Evolutionary conservation across 2,888 invertebrate genomes (phyloP).

Genomic region (Parthenolecanium corni): DNA sequence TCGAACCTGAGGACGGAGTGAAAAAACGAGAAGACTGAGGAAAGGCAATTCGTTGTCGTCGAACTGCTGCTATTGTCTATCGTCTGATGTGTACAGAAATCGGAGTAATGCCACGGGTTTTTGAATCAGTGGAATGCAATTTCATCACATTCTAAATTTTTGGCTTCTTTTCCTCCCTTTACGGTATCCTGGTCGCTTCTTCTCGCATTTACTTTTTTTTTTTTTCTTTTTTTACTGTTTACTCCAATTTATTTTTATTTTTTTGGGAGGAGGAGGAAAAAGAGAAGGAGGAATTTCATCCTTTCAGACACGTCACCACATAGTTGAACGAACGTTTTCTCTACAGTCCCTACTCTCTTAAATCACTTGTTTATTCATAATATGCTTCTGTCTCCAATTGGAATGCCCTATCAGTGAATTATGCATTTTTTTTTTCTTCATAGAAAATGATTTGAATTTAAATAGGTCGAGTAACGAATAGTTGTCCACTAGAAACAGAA

Average conservation of each 20-base stretch:
- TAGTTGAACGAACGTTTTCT: not conserved
- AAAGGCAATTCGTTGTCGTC: not conserved
- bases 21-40: not conserved
- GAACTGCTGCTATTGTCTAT: not conserved
- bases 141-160: conserved; percentile 15
- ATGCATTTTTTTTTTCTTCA: not conserved
- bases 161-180: not conserved
- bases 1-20: too few species aligned
- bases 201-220: not conserved
- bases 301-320: not conserved
- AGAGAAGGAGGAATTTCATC: not conserved
- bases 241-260: not conserved
- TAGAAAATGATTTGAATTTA: too few species aligned
- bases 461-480: too few species aligned
- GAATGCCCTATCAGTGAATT: too few species aligned
- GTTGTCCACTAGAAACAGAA: too few species aligned
- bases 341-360: not conserved
- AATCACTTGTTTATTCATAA: not conserved
- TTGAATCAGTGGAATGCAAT: conserved; percentile 24
- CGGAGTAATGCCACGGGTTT: conserved; percentile 13
- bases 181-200: not conserved
- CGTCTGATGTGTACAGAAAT: not conserved
- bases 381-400: too few species aligned
- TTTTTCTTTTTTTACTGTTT: not conserved
- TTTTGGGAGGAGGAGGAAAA: not conserved